Evolutionary conservation across 1,140 invertebrate species (phyloP).

Genomic region (Megathymus violae): DNA sequence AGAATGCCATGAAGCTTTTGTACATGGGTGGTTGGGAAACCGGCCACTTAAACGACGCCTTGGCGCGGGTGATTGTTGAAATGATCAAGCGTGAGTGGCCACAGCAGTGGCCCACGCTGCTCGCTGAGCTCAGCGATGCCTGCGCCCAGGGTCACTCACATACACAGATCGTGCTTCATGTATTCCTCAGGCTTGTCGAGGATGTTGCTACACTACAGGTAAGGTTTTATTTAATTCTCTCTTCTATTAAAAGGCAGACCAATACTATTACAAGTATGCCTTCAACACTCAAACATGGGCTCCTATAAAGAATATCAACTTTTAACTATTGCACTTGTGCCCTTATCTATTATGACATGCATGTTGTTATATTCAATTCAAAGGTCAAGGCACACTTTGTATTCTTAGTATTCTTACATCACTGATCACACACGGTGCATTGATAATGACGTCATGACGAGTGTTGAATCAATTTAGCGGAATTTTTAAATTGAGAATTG

Average conservation of each 20-base stretch:
- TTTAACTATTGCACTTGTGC: too few relatives aligned
- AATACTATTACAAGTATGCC: too few relatives aligned
- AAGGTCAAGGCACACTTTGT: background rate
- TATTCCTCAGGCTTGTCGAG: conserved; percentile 94
- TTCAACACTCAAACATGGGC: too few relatives aligned
- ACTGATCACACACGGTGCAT: too few relatives aligned
- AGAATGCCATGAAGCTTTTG: conserved; percentile 93
- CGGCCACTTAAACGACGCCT: conserved; percentile 92
- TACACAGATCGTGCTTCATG: conserved; percentile 93
- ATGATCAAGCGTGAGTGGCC: conserved; percentile 98
- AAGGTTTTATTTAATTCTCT: conserved; percentile 10
- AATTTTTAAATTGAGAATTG: too few relatives aligned
- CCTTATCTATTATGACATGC: background rate
- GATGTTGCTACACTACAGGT: conserved; percentile 94
- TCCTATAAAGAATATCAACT: too few relatives aligned
- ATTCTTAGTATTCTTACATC: too few relatives aligned
- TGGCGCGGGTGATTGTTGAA: conserved; percentile 95
- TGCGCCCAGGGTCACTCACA: conserved; percentile 92
- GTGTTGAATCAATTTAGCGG: too few relatives aligned
- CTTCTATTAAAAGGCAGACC: too few relatives aligned
- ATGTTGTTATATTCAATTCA: conserved; percentile 1
- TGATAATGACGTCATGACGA: too few relatives aligned
- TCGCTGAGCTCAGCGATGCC: conserved; percentile 91
- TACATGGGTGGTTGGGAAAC: conserved; percentile 88
- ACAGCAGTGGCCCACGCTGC: conserved; percentile 95